Percentiles rank a stretch among this genome's conserved stretches.
Evolutionary conservation across 2,797 vertebrate species (phyloP).

Genomic region (Vireo griseus): DNA sequence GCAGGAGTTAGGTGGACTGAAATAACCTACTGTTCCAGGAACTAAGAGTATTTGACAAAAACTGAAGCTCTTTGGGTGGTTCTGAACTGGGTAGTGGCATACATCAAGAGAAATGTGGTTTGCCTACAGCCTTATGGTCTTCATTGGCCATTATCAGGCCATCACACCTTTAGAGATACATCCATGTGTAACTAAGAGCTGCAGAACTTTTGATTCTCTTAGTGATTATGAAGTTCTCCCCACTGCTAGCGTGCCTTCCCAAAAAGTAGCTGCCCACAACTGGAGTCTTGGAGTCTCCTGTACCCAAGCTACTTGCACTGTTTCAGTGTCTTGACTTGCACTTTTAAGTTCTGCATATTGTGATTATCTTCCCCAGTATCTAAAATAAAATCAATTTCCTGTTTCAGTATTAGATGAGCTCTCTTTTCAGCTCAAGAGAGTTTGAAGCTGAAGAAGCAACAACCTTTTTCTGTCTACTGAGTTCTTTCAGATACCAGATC

Average conservation of each 20-base stretch:
- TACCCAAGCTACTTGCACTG: accelerated
- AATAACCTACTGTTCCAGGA: accelerated
- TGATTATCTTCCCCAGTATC: accelerated
- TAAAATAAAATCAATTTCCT: background rate
- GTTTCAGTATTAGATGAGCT: background rate
- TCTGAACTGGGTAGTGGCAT: accelerated
- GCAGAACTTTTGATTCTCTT: background rate
- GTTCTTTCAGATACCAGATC: background rate
- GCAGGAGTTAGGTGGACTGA: accelerated
- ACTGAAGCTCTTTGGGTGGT: background rate
- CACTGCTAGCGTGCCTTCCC: background rate
- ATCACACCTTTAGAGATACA: accelerated
- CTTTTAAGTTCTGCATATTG: background rate
- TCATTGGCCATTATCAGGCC: background rate
- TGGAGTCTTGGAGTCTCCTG: background rate
- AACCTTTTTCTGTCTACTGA: background rate
- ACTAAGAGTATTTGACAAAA: accelerated
- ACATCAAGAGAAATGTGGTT: accelerated
- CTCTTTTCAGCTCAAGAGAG: background rate
- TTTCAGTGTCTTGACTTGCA: too few relatives aligned
- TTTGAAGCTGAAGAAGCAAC: background rate
- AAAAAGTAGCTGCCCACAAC: background rate
- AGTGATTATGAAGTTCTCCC: background rate
- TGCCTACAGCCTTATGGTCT: background rate
- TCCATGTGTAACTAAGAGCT: accelerated